These are phyloP conservation scores for Oscheius sp. DNA, from an alignment of 2,888 invertebrate genomes.

Conservation along the genomic window DNA sequence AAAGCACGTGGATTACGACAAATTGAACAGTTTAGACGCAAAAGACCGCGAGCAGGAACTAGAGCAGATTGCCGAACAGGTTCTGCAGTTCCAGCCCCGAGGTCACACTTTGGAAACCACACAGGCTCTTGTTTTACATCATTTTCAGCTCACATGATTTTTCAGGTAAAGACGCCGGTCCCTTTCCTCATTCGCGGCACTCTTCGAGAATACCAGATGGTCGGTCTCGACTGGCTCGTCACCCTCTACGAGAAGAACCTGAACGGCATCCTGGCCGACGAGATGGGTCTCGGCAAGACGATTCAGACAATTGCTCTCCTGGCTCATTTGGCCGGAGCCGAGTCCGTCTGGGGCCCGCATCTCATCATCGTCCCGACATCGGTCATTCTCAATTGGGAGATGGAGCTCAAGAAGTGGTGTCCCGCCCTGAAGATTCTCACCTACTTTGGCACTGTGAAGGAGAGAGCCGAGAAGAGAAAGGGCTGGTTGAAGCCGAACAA, in stretches of 20 bases:
- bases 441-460: constrained; percentile 95
- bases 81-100: constrained; percentile 95
- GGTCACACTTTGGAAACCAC: constrained; percentile 96
- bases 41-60: constrained; percentile 66
- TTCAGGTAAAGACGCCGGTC: constrained; percentile 87
- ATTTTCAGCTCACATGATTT: background rate
- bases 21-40: constrained; percentile 57
- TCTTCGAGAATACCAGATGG: constrained; percentile 94
- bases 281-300: constrained; percentile 64
- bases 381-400: constrained; percentile 99
- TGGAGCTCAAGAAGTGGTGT: constrained; percentile 99
- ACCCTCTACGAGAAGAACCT: constrained; percentile 93
- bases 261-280: constrained; percentile 85
- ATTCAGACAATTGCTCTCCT: constrained; percentile 90
- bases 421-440: constrained; percentile 98
- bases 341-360: constrained; percentile 96
- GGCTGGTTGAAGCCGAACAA: constrained; percentile 98
- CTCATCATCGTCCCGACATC: constrained; percentile 98
- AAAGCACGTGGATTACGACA: constrained; percentile 57
- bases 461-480: constrained; percentile 80
- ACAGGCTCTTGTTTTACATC: constrained; percentile 77
- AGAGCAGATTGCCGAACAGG: constrained; percentile 79
- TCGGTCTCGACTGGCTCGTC: constrained; percentile 95
- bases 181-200: constrained; percentile 90
- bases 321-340: constrained; percentile 92